Conservation (phyloP, 2,888 invertebrate genomes). For the Microdon myrmicae region DNA sequence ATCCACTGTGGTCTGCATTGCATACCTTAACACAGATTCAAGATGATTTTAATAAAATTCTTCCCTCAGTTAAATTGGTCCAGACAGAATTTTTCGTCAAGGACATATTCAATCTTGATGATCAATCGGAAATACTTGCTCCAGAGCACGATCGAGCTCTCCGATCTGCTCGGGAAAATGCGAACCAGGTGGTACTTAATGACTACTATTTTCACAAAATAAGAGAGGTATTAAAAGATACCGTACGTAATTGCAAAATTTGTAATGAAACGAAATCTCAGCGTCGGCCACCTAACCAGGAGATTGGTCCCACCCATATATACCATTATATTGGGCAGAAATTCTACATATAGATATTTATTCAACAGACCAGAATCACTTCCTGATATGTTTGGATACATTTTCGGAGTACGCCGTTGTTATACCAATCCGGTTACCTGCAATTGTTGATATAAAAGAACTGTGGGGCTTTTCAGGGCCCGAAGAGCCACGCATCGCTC, state of each 20-base stretch:
- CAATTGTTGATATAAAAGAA: constrained; percentile 16
- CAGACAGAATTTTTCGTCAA: constrained; percentile 24
- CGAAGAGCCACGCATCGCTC: too few species aligned
- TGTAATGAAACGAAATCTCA: constrained; percentile 9
- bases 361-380: neutral
- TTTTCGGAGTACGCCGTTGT: constrained; percentile 11
- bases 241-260: constrained; percentile 20
- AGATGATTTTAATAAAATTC: constrained; percentile 1
- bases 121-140: constrained; percentile 34
- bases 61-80: constrained; percentile 41
- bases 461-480: too few species aligned
- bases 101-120: constrained; percentile 30
- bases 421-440: neutral
- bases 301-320: neutral
- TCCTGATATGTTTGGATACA: constrained; percentile 9
- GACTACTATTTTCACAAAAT: constrained; percentile 7
- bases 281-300: constrained; percentile 4
- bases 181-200: neutral
- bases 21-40: constrained; percentile 2
- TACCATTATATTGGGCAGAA: constrained; percentile 9
- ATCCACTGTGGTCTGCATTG: constrained; percentile 1
- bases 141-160: constrained; percentile 12
- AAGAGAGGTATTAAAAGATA: constrained; percentile 1
- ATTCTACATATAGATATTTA: constrained; percentile 13
- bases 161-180: constrained; percentile 14